Base-by-base conservation (phyloP, 1,140 invertebrate genomes). In the Reticulitermes speratus region DNA sequence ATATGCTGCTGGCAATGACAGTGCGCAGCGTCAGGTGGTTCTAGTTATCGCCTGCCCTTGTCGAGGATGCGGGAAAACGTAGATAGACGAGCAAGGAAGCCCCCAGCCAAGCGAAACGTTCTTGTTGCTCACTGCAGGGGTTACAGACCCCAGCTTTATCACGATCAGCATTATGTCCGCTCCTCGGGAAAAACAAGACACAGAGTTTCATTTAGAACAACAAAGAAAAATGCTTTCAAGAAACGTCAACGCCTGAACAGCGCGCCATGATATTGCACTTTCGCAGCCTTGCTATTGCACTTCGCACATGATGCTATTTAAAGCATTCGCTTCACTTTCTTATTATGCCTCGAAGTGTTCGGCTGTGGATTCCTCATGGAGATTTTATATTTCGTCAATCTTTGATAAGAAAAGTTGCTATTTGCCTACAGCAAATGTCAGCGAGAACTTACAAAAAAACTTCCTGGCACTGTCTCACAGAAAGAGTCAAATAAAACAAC, bases 61-160 rank as follows among this genome's bases (percentile, higher is more conserved):
- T 75, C 65, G 65, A 75, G 65, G 65, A 75, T 75, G 65, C 65
- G 65, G 65, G 65, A 75, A 38, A 75, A 25, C n/a, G 8, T 25
- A n/a, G 65, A 75, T 75, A 75, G 65, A 25, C 65, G n/a, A 55
- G 52, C 52, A 55, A 55, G 2, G 38, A 2, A 38, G n/a, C 65
- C 65, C 65, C 65, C n/a, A 75, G 65, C 65, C 65, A 75, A 75
- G 65, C 65, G 65, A 75, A 75, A 75, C 65, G n/a, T 75, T 75
- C 65, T 75, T 75, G 65, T 75, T 14, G n/a, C 65, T n/a, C 65
- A 2, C 9, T 30, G 7, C 65, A 30, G 65, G 38, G 65, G 65
- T 75, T 75, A 75, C n/a, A 75, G 65, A 75, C 65, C 65, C n/a
- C 65, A 30, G 16, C 65, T 11, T 75, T 75, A 75, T 75, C 65